phyloP scores from a whole-genome alignment of 2,113 vertebrate genomes.

The Australoheros scitulus region DNA sequence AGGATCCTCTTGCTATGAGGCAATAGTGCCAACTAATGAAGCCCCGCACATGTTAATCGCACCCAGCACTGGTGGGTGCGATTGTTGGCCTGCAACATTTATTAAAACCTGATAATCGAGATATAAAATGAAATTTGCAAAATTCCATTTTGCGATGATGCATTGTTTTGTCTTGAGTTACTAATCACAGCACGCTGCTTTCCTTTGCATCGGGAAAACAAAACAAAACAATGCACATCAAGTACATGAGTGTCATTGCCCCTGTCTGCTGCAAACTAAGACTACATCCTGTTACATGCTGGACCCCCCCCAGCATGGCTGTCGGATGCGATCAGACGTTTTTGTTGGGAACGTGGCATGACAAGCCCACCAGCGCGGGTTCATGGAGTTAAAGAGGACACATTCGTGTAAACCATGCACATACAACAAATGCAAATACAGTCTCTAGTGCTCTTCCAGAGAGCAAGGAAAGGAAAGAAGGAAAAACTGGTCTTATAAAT shows the following conservation, averaged over 20 bases:
- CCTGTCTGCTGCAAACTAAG: constrained; percentile 50
- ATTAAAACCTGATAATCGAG: not conserved
- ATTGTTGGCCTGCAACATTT: not conserved
- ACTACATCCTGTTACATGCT: constrained; percentile 47
- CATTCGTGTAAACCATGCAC: constrained; percentile 21
- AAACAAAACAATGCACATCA: not conserved
- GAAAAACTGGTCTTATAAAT: constrained; percentile 29
- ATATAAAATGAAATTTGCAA: not conserved
- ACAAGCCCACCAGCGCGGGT: constrained; percentile 69
- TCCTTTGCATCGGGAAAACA: not conserved
- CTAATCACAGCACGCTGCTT: not conserved
- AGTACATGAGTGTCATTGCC: constrained; percentile 34
- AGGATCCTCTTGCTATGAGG: not conserved
- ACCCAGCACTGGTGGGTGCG: not conserved
- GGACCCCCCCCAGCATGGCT: constrained; percentile 50
- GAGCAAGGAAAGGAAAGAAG: not conserved
- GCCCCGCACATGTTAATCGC: too few species aligned
- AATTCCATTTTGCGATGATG: not conserved
- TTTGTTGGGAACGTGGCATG: constrained; percentile 53
- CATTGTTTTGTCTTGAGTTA: not conserved
- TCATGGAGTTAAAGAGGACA: constrained; percentile 52
- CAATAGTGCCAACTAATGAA: not conserved
- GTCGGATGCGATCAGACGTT: constrained; percentile 62
- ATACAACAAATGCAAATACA: constrained; percentile 29
- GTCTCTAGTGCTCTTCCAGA: constrained; percentile 14